These are phyloP conservation scores for Epizoanthus scotinus DNA, from an alignment of 92 coral and sea anemone species.

Conservation along the genomic window DNA sequence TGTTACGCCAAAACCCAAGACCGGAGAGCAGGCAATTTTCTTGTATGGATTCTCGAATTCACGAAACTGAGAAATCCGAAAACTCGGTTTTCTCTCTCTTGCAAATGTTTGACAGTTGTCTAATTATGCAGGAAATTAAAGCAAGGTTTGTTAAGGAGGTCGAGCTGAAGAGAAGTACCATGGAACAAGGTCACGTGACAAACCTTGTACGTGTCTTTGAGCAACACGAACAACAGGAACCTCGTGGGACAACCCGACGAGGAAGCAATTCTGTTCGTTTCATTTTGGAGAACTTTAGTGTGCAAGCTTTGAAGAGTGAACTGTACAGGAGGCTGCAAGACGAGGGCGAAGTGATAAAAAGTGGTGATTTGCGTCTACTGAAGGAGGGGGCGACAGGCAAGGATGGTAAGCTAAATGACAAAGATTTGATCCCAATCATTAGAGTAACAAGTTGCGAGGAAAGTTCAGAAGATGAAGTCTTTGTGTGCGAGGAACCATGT, in stretches of 20 bases:
- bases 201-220: conserved; percentile 27
- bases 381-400: not conserved
- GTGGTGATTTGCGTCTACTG: not conserved
- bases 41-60: conserved; percentile 22
- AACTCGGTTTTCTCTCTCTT: not conserved
- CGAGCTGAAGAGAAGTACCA: conserved; percentile 5
- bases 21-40: not conserved
- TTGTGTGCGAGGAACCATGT: not conserved
- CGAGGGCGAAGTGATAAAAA: not conserved
- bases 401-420: not conserved
- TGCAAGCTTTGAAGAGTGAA: conserved; percentile 8
- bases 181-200: conserved; percentile 13
- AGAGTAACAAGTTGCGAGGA: not conserved
- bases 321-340: conserved; percentile 5
- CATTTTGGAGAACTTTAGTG: not conserved
- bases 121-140: conserved; percentile 33
- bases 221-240: not conserved
- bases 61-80: not conserved
- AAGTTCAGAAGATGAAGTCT: not conserved
- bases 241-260: conserved; percentile 9
- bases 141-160: conserved; percentile 22
- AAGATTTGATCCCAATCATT: not conserved
- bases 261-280: conserved; percentile 19
- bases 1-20: not conserved
- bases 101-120: conserved; percentile 25